Evolutionary conservation across 2,797 vertebrate genomes (phyloP).

Genomic region (Ctenosaura bakeri): DNA sequence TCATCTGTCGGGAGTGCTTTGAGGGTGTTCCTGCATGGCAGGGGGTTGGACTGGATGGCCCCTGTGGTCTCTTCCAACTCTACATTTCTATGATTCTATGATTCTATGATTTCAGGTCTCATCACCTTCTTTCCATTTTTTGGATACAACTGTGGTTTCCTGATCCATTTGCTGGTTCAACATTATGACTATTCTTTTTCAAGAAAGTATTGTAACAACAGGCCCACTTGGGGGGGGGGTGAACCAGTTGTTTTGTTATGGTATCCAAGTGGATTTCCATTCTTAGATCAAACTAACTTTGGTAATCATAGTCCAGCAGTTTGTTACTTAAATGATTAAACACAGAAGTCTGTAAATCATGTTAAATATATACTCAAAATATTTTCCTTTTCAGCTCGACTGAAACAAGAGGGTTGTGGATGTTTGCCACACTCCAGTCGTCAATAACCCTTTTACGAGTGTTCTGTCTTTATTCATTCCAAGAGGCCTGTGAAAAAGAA

Average conservation of each 20-base stretch:
- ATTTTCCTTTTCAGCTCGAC: neutral
- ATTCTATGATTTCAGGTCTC: too few relatives aligned
- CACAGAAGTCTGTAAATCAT: neutral
- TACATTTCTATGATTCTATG: too few relatives aligned
- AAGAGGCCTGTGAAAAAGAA: constrained; percentile 40
- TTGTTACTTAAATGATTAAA: constrained; percentile 33
- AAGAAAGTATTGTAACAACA: neutral
- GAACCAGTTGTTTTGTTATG: neutral
- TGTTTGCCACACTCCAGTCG: constrained; percentile 30
- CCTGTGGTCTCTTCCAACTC: too few relatives aligned
- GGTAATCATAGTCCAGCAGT: constrained; percentile 6
- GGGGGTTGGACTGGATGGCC: too few relatives aligned
- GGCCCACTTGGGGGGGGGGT: neutral
- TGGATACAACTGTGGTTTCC: neutral
- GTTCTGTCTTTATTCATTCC: constrained; percentile 47
- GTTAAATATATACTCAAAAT: neutral
- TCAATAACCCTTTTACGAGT: constrained; percentile 25
- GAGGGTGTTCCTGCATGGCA: too few relatives aligned
- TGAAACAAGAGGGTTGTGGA: neutral
- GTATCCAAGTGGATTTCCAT: neutral
- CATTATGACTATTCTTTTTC: neutral
- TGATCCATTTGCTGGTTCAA: neutral
- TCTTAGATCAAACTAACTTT: neutral
- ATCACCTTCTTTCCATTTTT: neutral
- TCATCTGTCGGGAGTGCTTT: too few relatives aligned